Evolutionary conservation across 2,888 invertebrate genomes (phyloP), one percentile per base, ranked within the genome.

Genomic region (Microchrysa polita): DNA sequence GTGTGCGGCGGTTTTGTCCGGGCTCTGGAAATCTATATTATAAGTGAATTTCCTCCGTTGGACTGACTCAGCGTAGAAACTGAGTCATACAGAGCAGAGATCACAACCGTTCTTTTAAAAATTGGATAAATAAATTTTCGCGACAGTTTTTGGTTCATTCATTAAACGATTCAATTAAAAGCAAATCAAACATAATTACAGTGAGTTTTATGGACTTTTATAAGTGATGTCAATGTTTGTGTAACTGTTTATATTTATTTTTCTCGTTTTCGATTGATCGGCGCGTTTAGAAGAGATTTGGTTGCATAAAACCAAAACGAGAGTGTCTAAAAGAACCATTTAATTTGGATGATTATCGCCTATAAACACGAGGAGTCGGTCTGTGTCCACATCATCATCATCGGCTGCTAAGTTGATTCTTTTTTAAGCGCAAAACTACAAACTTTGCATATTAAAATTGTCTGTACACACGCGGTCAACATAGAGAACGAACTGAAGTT

Each of bases 401-500:
- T 34, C 27, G 7, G 27, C 27, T 34, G 7, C n/a, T n/a, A 34
- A 34, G 27, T 34, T 7, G 7, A 34, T 7, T 5, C 27, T 7
- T n/a, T n/a, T n/a, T 12, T 12, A 12, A 48, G 10, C 5, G 14
- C 48, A 12, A 48, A 48, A 4, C 48, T 67, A 73, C 74, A 67
- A 42, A 67, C 52, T 73, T 44, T 73, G 75, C 75, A 75, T 75
- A 67, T 73, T 59, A 74, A 72, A 74, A 67, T 60, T 61, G 40
- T 67, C 73, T 34, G 71, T 44, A 34, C n/a, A n/a, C n/a, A 7
- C 7, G 27, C 27, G 7, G 73, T n/a, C 57, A 71, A 48, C 67
- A 40, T 57, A 61, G 67, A 27, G n/a, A n/a, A n/a, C n/a, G n/a
- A n/a, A n/a, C n/a, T n/a, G n/a, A n/a, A n/a, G n/a, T 22, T 42